Evolutionary conservation across 2,888 invertebrate genomes (phyloP), one percentile per base, ranked within the genome.

Genomic region (Lepidochrysops patricia): DNA sequence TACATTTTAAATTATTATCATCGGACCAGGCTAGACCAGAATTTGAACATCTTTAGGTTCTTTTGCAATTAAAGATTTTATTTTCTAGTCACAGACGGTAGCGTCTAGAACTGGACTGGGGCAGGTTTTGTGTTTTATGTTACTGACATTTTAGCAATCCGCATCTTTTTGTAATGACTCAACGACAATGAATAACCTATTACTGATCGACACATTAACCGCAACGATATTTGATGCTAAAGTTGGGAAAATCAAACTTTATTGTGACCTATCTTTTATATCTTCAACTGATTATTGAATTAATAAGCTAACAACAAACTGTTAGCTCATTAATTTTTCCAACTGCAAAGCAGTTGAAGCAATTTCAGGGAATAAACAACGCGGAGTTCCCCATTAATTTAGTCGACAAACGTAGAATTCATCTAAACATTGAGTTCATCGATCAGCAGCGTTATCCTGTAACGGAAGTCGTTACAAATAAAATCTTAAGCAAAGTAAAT

Each of bases 401-500:
- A 43, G 19, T 12, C 19, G 9, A 19, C 9, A 43, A 12, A 9
- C 4, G 9, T 19, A 19, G 19, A 43, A 43, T 3, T 23, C 19
- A 48, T 2, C 25, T 58, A 34, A 25, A 34, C 6, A 7, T 35
- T 57, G 35, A 37, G 57, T 35, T 15, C n/a, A 32, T 29, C 48
- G 43, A 49, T 48, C 32, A 49, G 23, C 25, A 23, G 25, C 23
- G 25, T 58, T 25, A 26, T 15, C n/a, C 15, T 32, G 32, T 58
- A 58, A 58, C 58, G 58, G 58, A 58, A 58, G 58, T 58, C 34
- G 25, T 23, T 57, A 26, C 58, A 29, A 58, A 58, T 50, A 50
- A 58, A 58, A 48, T 50, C 32, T 34, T 58, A 9, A 25, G 58
- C 50, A 23, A 58, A 49, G 32, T 15, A 50, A 49, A 58, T 58